These are phyloP conservation scores for Loripinus fragilis DNA, from an alignment of 2,888 invertebrate species.

Conservation along the genomic window DNA sequence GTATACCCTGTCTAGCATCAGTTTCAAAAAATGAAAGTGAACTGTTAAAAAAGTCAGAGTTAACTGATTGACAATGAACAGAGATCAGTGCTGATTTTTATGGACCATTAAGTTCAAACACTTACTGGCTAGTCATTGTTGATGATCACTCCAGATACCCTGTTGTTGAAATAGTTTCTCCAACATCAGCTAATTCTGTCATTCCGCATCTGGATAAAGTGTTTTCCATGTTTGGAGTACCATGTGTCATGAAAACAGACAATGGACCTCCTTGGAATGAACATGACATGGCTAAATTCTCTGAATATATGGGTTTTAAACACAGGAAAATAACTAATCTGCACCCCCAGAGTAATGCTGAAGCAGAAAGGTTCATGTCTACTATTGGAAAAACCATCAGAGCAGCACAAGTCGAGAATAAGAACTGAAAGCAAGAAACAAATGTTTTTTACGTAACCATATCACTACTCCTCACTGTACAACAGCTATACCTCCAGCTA, in stretches of 20 bases:
- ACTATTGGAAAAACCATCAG: conserved; percentile 12
- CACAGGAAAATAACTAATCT: neutral
- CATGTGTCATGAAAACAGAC: too few relatives aligned
- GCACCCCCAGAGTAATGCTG: neutral
- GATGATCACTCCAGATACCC: conserved; percentile 5
- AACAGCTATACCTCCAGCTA: too few relatives aligned
- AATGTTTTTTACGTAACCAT: too few relatives aligned
- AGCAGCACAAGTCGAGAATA: conserved; percentile 7
- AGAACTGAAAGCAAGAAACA: neutral
- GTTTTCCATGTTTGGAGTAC: neutral
- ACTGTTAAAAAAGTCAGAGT: neutral
- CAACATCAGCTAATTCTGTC: conserved; percentile 1
- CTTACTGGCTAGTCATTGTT: neutral
- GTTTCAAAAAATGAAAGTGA: conserved; percentile 9
- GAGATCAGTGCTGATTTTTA: conserved; percentile 5
- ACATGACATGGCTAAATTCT: neutral
- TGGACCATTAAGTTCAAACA: conserved; percentile 1
- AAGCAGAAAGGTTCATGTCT: too few relatives aligned
- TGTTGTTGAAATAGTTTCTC: neutral
- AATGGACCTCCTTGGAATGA: too few relatives aligned
- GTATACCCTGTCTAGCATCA: conserved; percentile 3
- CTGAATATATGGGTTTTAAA: neutral
- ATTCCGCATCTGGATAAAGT: conserved; percentile 5
- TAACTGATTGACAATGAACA: neutral
- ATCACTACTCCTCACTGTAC: too few relatives aligned